Evolutionary conservation across 2,113 vertebrate genomes (phyloP), one percentile per base, ranked within the genome.

Genomic region (Peromyscus polionotus): DNA sequence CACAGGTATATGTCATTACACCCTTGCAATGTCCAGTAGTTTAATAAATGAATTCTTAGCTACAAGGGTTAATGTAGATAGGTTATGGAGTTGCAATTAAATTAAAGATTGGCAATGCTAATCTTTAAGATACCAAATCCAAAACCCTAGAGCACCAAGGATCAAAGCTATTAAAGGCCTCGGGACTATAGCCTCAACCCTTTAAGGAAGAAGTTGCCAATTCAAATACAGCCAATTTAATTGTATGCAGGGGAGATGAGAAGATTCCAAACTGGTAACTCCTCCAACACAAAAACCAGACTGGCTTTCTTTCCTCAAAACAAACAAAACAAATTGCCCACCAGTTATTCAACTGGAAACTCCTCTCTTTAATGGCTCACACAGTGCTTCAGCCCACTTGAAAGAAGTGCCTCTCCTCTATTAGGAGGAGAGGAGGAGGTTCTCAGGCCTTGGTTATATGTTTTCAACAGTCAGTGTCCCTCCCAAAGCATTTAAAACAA

Each of bases 1-100:
- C 36, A 89, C 68, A 73, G 36, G 24, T 42, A 9, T 28, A 39
- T 73, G 22, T 26, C 24, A 72, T 45, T 20, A 48, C 61, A 28
- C 61, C 61, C 73, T 33, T 39, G 12, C 48, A 92, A 57, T 88
- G 61, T 39, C 45, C 36, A 70, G 45, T 63, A 77, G 89, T 90
- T 89, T 94, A 95, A 86, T 63, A 95, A 95, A 85, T 36, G 57
- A 83, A 93, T 73, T 36, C 67, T 94, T 88, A 95, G 33, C 54
- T 94, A 70, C 33, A 63, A 81, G 65, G 72, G 63, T 86, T 87
- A 68, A 26, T 45, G 28, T 17, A 77, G 70, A 36, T 3, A 7
- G 5, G 19, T 93, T 80, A 84, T 33, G 16, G 22, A 61, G n/a
- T 95, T 54, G n/a, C 39, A 65, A 93, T 70, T 96, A 65, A 92